Evolutionary conservation across 2,797 vertebrate genomes (phyloP).

Genomic region (Rhabdomys pumilio): DNA sequence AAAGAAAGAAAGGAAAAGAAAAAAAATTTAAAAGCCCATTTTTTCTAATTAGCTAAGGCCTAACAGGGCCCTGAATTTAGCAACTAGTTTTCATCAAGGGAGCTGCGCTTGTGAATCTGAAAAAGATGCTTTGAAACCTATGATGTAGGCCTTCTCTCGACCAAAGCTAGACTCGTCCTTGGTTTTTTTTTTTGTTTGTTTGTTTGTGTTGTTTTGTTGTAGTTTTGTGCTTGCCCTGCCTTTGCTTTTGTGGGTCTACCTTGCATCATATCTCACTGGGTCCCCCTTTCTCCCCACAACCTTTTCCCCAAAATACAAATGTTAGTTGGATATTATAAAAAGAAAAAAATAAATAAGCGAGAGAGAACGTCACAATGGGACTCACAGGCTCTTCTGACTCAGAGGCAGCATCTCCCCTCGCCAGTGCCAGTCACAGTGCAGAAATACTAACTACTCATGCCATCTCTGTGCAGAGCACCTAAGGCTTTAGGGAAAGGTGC

Average conservation of each 20-base stretch:
- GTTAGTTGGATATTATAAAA: constrained; percentile 42
- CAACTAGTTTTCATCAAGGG: constrained; percentile 92
- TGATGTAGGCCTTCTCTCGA: constrained; percentile 42
- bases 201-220: too few species aligned
- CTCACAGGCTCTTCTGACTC: neutral
- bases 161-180: constrained; percentile 51
- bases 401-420: neutral
- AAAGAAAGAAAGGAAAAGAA: constrained; percentile 91
- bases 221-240: neutral
- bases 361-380: neutral
- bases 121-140: constrained; percentile 89
- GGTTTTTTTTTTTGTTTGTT: neutral
- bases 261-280: constrained; percentile 47
- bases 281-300: constrained; percentile 44
- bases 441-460: constrained; percentile 40
- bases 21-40: constrained; percentile 92
- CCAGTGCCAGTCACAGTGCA: constrained; percentile 7
- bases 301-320: constrained; percentile 57
- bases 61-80: constrained; percentile 94
- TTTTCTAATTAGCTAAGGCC: constrained; percentile 99
- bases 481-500: neutral
- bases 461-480: neutral
- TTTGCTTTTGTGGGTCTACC: neutral
- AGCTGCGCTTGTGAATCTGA: constrained; percentile 91
- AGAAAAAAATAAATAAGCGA: neutral